Base-by-base conservation (phyloP, 1,140 invertebrate species). In the Nylanderia fulva region DNA sequence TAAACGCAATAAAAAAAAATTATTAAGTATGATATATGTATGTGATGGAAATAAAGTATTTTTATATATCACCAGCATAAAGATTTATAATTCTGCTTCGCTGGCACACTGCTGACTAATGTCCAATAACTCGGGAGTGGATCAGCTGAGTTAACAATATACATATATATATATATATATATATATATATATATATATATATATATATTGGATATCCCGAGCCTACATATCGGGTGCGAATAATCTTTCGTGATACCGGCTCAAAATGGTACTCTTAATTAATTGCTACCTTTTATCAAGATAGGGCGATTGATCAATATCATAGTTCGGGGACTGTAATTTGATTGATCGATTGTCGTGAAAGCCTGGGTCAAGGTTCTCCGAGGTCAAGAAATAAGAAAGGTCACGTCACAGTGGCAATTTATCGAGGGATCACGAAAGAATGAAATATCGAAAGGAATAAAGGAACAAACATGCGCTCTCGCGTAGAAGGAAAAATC, bases 341-440 rank as follows among this genome's bases (percentile, higher is more conserved):
- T 91, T 88, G 90, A 92, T 92, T 88, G 90, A 92, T 92, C 87
- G 88, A 86, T 84, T 86, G 54, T 71, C 84, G 36, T 64, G 85
- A 89, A 87, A 87, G 86, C 88, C 91, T 92, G 88, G 92, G 91
- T 92, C 91, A 93, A 93, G 91, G 92, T 87, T 90, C n/a, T n/a
- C 58, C 88, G 85, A 84, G 91, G 90, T 92, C 89, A 90, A 85
- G 86, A 88, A 90, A 88, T 90, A 77, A 86, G 87, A 87, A 89
- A 91, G 89, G 87, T 91, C 91, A 52, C 79, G 85, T 74, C 84
- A 88, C 77, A 72, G 54, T 8, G 69, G 75, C 86, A 71, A 85
- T 72, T 85, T 82, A 75, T 85, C 86, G 84, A 15, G 84, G 45
- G 68, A 58, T 56, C 64, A 85, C 56, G 88, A 87, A 75, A 72